Evolutionary conservation across 1,140 invertebrate genomes (phyloP), one percentile per base, ranked within the genome.

Genomic region (Drosophila funebris): DNA sequence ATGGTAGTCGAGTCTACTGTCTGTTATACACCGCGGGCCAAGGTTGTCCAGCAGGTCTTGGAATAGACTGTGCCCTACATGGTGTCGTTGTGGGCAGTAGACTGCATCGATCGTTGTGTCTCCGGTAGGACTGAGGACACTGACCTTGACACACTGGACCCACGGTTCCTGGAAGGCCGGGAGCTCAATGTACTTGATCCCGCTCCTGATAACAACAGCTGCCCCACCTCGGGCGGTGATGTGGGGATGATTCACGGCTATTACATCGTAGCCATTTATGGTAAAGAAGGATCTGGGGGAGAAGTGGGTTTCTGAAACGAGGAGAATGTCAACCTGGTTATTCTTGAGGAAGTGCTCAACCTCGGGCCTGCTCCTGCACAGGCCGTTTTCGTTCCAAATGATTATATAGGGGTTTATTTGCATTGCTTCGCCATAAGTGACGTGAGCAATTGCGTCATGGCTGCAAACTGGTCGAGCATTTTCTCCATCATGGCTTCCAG

Each of bases 381-480:
- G 16, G 16, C 63, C 53, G 53, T 67, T 67, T 0, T 36, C 43
- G 14, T 63, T 63, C 60, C 46, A 63, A 0, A 60, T 0, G 0
- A 18, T 14, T 9, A 46, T 33, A 1, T 44, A 9, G 0, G 36
- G 37, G 0, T 18, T 24, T 56, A 56, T 29, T 48, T 56, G 43
- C 62, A 66, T 33, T 31, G 9, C 9, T 43, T 54, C 4, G 37
- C 29, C 9, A 60, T 29, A 7, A 63, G 1, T 27, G 43, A 27
- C 4, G 20, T 48, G 44, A 61, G 14, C 6, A 46, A 5, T 8
- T 46, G 13, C 29, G 9, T 33, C 13, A 60, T 37, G n/a, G 14
- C 37, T 16, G n/a, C 14, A 39, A 39, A 39, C 8, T 53, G 18
- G 9, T 31, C n/a, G 13, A 46, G 6, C 4, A 50, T 37, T 29